Base-by-base conservation (phyloP, 2,797 vertebrate genomes). In the Hapalemur alaotrensis region DNA sequence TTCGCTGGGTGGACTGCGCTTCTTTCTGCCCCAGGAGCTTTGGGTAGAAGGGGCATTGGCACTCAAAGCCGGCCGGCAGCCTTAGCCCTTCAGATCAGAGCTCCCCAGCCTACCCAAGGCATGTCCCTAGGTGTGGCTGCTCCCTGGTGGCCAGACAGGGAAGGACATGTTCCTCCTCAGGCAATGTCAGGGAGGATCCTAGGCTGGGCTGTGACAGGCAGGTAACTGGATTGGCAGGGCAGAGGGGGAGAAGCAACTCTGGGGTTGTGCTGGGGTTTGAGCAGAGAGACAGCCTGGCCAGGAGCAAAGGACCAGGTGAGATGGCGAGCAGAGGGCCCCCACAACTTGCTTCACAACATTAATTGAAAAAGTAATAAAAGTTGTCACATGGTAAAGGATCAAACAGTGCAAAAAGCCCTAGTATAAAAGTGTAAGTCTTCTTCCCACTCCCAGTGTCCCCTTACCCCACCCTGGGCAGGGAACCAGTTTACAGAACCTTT, bases 111-210 rank as follows among this genome's bases (percentile, higher is more conserved):
- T 28, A 13, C 88, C 23, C 52, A n/a, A 80, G n/a, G 25, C 87
- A 38, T 41, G 61, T 28, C 75, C 23, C 73, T 89, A 43, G 41
- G 61, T n/a, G 12, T 81, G 28, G 59, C 96, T 97, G 93, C 84
- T 13, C 95, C 78, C 97, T 98, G 67, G 83, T 96, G 97, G 95
- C 20, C n/a, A 91, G 46, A 78, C 7, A 35, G 28, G 84, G 83
- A 93, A 93, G 15, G 38, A 67, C 59, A 72, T 50, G 3, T 98
- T 99, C 97, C 99, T 99, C 99, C 99, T 98, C 98, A 98, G 50
- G 59, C 67, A 57, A 46, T 28, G 28, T 23, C 17, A 52, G 84
- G 13, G 61, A 70, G 32, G 28, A 10, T 63, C 80, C 41, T 52
- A 43, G 13, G 13, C 30, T 28, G 48, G 72, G 57, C n/a, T 84